Evolutionary conservation across 2,113 vertebrate genomes (phyloP).

Genomic region (Perca flavescens): DNA sequence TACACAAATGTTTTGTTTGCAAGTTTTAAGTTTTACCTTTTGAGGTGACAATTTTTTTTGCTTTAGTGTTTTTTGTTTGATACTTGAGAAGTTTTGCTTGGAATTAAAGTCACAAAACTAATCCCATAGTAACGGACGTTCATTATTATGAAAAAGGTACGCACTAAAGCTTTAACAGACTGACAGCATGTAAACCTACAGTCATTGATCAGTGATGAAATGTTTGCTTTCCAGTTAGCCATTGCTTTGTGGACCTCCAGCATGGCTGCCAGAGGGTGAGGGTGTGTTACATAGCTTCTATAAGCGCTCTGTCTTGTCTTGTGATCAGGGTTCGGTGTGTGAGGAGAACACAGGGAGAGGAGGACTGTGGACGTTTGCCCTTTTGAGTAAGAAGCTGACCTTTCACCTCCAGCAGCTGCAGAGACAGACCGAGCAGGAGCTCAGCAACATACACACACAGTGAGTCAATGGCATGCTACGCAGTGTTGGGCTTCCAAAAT

Average conservation of each 20-base stretch:
- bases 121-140: no score
- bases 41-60: no score
- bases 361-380: conserved; percentile 60
- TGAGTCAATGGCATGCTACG: conserved; percentile 47
- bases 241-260: neutral
- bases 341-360: conserved; percentile 34
- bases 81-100: no score
- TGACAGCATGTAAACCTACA: neutral
- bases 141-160: no score
- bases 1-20: no score
- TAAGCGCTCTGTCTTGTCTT: neutral
- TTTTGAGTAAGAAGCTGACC: conserved; percentile 68
- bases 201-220: neutral
- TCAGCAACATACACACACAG: conserved; percentile 65
- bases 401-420: conserved; percentile 76
- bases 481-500: neutral
- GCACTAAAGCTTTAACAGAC: neutral
- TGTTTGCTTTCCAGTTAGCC: neutral
- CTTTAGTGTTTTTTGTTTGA: no score
- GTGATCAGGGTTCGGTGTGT: conserved; percentile 33
- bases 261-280: neutral
- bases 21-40: no score
- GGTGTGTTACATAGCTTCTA: neutral
- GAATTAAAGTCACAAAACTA: no score
- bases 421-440: conserved; percentile 78